phyloP scores from a whole-genome alignment of 2,888 invertebrate species.

The Syrphus vitripennis region DNA sequence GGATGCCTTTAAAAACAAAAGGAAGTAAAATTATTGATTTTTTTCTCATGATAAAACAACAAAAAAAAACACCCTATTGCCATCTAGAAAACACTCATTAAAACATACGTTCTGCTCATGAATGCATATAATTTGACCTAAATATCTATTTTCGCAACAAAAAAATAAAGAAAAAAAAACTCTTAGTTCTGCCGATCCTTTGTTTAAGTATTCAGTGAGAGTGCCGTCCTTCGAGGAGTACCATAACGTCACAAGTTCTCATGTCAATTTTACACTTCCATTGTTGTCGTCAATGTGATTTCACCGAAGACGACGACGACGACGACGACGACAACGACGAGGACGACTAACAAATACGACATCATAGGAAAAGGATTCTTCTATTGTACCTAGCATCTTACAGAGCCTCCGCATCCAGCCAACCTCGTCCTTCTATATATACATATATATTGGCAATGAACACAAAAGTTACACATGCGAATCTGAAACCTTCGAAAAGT shows the following conservation, averaged over 20 bases:
- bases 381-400: constrained; percentile 5
- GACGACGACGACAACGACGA: background rate
- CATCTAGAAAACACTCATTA: background rate
- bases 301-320: background rate
- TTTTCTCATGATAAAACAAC: background rate
- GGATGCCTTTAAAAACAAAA: background rate
- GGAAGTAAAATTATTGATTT: background rate
- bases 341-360: background rate
- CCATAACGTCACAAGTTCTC: constrained; percentile 29
- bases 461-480: constrained; percentile 44
- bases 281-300: constrained; percentile 36
- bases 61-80: background rate
- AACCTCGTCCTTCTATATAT: background rate
- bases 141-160: constrained; percentile 16
- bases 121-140: constrained; percentile 49
- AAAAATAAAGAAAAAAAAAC: background rate
- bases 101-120: constrained; percentile 31
- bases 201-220: constrained; percentile 15
- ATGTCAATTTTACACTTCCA: constrained; percentile 63
- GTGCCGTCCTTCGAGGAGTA: constrained; percentile 22
- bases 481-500: constrained; percentile 22
- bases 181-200: background rate
- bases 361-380: background rate
- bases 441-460: constrained; percentile 24
- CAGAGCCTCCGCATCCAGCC: background rate